These are phyloP conservation scores for Cephus cinctus DNA, from an alignment of 1,140 invertebrate genomes.

Conservation along the genomic window DNA sequence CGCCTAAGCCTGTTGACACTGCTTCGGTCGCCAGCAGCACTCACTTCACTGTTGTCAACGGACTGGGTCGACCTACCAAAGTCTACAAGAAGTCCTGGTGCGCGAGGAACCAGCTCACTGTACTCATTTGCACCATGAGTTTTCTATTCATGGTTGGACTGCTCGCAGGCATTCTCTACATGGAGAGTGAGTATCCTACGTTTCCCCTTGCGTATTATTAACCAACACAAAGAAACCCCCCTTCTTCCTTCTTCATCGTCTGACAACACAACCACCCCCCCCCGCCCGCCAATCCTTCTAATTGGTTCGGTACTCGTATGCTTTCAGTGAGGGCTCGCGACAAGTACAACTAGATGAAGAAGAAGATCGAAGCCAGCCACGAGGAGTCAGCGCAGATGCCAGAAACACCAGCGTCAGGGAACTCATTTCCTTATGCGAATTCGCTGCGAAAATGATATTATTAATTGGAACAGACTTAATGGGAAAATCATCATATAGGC, in stretches of 20 bases:
- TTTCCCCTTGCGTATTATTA: no score
- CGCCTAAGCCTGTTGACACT: constrained; percentile 58
- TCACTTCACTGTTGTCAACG: constrained; percentile 82
- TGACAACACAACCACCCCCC: no score
- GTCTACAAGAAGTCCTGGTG: constrained; percentile 66
- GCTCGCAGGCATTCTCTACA: constrained; percentile 66
- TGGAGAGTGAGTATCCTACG: constrained; percentile 59
- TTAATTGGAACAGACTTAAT: no score
- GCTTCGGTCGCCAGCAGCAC: constrained; percentile 79
- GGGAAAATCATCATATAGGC: no score
- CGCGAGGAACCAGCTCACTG: constrained; percentile 73
- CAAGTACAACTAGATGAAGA: constrained; percentile 43
- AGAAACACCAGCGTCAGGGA: no score
- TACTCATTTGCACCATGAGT: constrained; percentile 77
- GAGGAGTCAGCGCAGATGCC: not conserved
- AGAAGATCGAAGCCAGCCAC: constrained; percentile 7
- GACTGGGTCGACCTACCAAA: constrained; percentile 65
- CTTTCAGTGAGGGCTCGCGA: constrained; percentile 64
- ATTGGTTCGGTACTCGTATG: no score
- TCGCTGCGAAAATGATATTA: no score
- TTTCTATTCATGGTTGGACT: constrained; percentile 75
- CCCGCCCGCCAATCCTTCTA: no score
- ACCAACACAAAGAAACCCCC: no score
- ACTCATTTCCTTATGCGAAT: constrained; percentile 21
- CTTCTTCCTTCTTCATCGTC: no score